Evolutionary conservation across 2,797 vertebrate species (phyloP), one percentile per base, ranked within the genome.

Genomic region (Lacerta agilis): DNA sequence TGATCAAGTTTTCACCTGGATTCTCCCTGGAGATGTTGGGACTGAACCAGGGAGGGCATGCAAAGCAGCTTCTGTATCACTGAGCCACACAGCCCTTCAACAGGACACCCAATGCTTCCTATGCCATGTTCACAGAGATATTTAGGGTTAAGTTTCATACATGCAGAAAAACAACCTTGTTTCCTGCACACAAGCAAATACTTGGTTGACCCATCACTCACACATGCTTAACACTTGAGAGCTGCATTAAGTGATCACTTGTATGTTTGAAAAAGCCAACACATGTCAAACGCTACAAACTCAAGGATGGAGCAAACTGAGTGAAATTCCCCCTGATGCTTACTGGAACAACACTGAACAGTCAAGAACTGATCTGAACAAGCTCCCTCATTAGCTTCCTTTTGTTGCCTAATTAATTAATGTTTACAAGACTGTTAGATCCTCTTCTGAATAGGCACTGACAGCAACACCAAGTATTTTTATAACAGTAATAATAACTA

Each of bases 401-500:
- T 80, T 84, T 87, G 85, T 77, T 45, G 79, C 77, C 72, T 87
- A 87, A 89, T 91, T 91, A 86, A 91, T 89, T 88, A 81, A 75
- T 64, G 69, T 91, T 87, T 77, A 73, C 71, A 81, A 84, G 86
- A 79, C 87, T 77, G 61, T 5, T 18, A 43, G 76, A 86, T 88
- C 69, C 69, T 45, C 25, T 55, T 78, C 84, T 86, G 58, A 79
- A 83, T 55, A 81, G 76, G 61, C 81, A 20, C 29, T 49, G 55
- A 43, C 66, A 76, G 87, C 76, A 86, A 43, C 43, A 69, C 69
- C 27, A 79, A 79, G 66, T 27, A 18, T 64, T 76, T 71, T 66
- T 67, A 75, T 79, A 67, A 29, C 41, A 25, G 38, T 49, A 36
- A 58, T 80, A 27, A 41, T 29, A 41, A 41, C 27, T 67, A 41